Percentiles rank a stretch among this genome's conserved stretches.
Evolutionary conservation across 2,888 invertebrate species (phyloP).

Genomic region (Laothoe populi): DNA sequence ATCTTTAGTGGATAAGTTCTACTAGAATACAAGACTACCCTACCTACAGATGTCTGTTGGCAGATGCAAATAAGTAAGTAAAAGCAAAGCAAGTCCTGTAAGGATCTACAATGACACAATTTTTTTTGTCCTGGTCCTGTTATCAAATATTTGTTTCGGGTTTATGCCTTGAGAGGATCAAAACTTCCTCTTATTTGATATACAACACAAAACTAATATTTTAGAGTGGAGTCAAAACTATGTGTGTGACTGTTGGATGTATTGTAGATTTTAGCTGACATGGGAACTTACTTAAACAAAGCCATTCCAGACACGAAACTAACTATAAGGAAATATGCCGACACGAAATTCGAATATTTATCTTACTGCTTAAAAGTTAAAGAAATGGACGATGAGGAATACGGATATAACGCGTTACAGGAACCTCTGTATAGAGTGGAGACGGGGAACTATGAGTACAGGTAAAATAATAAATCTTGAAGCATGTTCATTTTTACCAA

Average conservation of each 20-base stretch:
- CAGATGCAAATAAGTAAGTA: too few relatives aligned
- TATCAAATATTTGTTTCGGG: too few relatives aligned
- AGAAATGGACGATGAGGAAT: slow-evolving; percentile 99
- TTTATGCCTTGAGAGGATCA: too few relatives aligned
- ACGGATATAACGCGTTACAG: slow-evolving; percentile 95
- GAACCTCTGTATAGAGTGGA: slow-evolving; percentile 99
- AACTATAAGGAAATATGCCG: slow-evolving; percentile 98
- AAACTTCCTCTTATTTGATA: too few relatives aligned
- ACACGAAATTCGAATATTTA: slow-evolving; percentile 99
- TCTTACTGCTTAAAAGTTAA: slow-evolving; percentile 99
- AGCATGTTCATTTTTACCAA: background rate
- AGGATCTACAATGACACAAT: too few relatives aligned
- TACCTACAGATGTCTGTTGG: too few relatives aligned
- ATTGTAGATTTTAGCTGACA: slow-evolving; percentile 92
- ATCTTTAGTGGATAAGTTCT: too few relatives aligned
- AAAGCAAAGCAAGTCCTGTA: too few relatives aligned
- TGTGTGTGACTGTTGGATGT: background rate
- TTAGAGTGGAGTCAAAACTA: too few relatives aligned
- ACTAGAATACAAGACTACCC: too few relatives aligned
- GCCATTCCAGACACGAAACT: slow-evolving; percentile 99
- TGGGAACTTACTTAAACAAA: slow-evolving; percentile 98
- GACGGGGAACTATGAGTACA: slow-evolving; percentile 99
- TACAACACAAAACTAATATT: too few relatives aligned
- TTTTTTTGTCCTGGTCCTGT: too few relatives aligned
- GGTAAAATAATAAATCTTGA: slow-evolving; percentile 71